Evolutionary conservation across 2,888 invertebrate genomes (phyloP).

Genomic region (Amaurobius ferox): DNA sequence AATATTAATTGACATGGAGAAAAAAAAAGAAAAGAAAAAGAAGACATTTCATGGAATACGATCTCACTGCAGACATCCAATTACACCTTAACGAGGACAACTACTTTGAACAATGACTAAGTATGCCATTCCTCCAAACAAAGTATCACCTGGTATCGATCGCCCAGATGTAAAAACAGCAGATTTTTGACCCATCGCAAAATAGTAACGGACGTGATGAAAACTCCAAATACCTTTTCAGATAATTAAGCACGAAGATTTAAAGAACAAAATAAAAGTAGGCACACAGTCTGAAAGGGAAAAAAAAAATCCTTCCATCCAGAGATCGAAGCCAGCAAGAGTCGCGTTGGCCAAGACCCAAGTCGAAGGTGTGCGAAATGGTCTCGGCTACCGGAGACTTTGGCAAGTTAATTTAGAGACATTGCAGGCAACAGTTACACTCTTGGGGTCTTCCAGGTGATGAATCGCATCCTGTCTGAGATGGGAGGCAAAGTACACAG

Average conservation of each 20-base stretch:
- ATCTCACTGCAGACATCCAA: no score
- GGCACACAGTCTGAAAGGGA: background rate
- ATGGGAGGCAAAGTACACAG: background rate
- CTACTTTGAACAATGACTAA: background rate
- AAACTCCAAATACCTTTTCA: conserved; percentile 59
- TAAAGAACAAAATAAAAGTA: conserved; percentile 13
- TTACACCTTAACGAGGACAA: no score
- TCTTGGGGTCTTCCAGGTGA: background rate
- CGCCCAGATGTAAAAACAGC: background rate
- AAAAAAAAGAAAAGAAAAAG: no score
- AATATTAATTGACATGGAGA: no score
- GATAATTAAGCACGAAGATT: conserved; percentile 60
- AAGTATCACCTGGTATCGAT: background rate
- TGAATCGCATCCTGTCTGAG: conserved; percentile 8
- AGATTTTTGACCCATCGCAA: conserved; percentile 37
- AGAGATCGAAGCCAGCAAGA: conserved; percentile 18
- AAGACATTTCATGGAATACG: no score
- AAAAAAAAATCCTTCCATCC: conserved; percentile 15
- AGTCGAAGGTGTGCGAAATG: conserved; percentile 55
- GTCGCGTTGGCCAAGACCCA: conserved; percentile 42
- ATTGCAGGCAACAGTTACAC: conserved; percentile 22
- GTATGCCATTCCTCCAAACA: background rate
- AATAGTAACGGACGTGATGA: conserved; percentile 54
- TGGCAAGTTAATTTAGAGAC: conserved; percentile 66
- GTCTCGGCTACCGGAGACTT: conserved; percentile 62